A percentile compares a stretch with the other conserved stretches of the same genome.
phyloP scores from a whole-genome alignment of 2,797 vertebrate species.

The Cephalopachus bancanus region DNA sequence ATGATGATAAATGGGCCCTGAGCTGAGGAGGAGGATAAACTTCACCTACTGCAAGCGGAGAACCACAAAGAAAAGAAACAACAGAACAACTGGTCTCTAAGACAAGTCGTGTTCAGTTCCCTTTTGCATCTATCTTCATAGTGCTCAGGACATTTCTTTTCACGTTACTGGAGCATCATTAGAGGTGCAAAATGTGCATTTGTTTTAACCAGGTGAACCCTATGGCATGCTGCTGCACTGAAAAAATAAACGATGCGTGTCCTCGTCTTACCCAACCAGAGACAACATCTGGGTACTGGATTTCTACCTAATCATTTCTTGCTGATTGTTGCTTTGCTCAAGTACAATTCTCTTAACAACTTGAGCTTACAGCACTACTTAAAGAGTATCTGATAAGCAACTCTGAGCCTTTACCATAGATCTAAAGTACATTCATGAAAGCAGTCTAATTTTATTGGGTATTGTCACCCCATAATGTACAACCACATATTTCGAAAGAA shows the following conservation, averaged over 20 bases:
- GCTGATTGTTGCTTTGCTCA: not conserved
- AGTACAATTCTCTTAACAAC: constrained; percentile 19
- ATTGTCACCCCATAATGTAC: not conserved
- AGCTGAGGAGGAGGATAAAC: not conserved
- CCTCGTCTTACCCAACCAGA: not conserved
- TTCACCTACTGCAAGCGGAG: not conserved
- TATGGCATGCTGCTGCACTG: not conserved
- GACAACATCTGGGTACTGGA: not conserved
- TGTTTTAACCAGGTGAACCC: constrained; percentile 27
- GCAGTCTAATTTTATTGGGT: constrained; percentile 3
- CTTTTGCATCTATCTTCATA: constrained; percentile 41
- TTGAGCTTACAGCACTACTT: not conserved
- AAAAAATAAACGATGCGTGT: not conserved
- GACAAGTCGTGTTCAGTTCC: constrained; percentile 21
- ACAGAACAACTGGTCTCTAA: constrained; percentile 13
- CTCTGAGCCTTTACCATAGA: not conserved
- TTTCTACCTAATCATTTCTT: not conserved
- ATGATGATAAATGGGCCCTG: not conserved
- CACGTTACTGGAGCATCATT: not conserved
- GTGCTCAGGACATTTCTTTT: constrained; percentile 47
- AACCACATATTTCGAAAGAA: constrained; percentile 54
- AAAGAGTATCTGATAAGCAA: not conserved
- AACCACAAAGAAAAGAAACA: constrained; percentile 6
- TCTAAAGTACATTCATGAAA: not conserved
- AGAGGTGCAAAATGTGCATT: constrained; percentile 4